These are phyloP conservation scores for Euplagia quadripunctaria DNA, from an alignment of 2,888 invertebrate genomes.

Conservation along the genomic window DNA sequence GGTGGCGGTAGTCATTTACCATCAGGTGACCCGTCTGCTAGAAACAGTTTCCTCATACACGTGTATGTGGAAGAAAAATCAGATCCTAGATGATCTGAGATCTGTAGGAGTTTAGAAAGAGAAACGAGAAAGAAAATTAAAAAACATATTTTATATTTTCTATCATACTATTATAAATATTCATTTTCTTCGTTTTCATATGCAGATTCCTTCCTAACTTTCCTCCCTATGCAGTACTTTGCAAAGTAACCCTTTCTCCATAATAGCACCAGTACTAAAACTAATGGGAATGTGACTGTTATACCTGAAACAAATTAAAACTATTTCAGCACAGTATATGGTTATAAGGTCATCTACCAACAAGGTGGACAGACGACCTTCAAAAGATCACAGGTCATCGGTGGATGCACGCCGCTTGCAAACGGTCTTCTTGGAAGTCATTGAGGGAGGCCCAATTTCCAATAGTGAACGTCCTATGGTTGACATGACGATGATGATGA, in stretches of 20 bases:
- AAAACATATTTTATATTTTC: neutral
- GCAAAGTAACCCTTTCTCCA: constrained; percentile 86
- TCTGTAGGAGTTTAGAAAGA: neutral
- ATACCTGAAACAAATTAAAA: constrained; percentile 58
- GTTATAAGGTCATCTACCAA: no score
- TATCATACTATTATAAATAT: constrained; percentile 3
- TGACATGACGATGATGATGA: no score
- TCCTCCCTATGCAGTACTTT: constrained; percentile 64
- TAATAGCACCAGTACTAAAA: constrained; percentile 76
- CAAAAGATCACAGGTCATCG: no score
- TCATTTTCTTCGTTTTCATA: constrained; percentile 5
- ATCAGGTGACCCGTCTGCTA: no score
- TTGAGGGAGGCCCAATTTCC: no score
- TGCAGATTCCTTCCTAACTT: constrained; percentile 23
- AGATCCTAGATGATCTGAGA: neutral
- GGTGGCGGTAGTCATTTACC: no score
- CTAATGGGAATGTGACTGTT: constrained; percentile 69
- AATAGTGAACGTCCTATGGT: no score
- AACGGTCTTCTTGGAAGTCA: no score
- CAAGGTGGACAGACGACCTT: no score
- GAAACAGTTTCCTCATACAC: neutral
- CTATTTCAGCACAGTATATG: no score
- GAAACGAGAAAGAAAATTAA: neutral
- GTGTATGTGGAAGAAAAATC: neutral
- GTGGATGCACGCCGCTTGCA: no score